A percentile compares a stretch with the other conserved stretches of the same genome.
Evolutionary conservation across 2,888 invertebrate species (phyloP).

Genomic region (Chymomyza procnemis): DNA sequence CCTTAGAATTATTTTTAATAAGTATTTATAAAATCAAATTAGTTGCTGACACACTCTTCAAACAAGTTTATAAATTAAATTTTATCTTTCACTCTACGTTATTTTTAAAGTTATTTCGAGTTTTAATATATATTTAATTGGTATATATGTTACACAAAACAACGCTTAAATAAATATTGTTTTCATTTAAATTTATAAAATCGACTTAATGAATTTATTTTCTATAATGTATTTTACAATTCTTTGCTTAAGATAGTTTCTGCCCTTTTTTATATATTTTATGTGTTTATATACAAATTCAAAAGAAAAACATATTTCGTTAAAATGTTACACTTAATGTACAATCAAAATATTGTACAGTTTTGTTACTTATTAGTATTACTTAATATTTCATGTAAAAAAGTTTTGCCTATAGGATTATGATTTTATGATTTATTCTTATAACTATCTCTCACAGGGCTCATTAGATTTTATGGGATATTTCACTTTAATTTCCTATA

Average conservation of each 20-base stretch:
- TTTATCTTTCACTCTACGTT: neutral
- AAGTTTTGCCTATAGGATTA: neutral
- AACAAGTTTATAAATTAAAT: slow-evolving; percentile 26
- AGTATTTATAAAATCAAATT: slow-evolving; percentile 57
- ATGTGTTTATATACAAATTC: neutral
- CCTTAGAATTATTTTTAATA: slow-evolving; percentile 16
- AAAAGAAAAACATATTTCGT: neutral
- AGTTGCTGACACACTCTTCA: slow-evolving; percentile 30
- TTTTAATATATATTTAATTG: slow-evolving; percentile 26
- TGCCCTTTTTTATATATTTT: neutral
- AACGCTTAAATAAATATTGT: slow-evolving; percentile 39
- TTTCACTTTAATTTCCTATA: neutral
- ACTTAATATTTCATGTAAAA: neutral
- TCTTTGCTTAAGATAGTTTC: slow-evolving; percentile 6
- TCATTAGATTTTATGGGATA: neutral
- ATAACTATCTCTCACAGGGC: neutral
- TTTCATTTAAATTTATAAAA: slow-evolving; percentile 50
- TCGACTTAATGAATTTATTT: slow-evolving; percentile 42
- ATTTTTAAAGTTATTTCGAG: slow-evolving; percentile 16
- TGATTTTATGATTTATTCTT: neutral
- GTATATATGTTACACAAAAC: slow-evolving; percentile 42
- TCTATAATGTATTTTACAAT: slow-evolving; percentile 35
- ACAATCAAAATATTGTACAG: neutral
- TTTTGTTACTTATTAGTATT: neutral
- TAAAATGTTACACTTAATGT: neutral